Evolutionary conservation across 2,797 vertebrate species (phyloP).

Genomic region (Limnodromus scolopaceus): DNA sequence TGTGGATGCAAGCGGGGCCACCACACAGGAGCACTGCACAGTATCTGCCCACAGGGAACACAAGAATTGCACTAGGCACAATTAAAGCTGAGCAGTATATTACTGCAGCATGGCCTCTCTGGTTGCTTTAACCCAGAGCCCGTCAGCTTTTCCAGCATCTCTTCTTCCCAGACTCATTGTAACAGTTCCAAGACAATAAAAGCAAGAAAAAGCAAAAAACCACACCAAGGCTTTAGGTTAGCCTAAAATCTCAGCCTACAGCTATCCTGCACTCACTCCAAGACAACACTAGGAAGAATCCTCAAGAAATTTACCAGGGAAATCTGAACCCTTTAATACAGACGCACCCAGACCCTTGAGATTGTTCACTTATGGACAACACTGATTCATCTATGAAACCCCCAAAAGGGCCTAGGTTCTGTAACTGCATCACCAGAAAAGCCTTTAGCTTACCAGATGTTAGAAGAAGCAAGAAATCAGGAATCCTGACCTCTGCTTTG

Average conservation of each 20-base stretch:
- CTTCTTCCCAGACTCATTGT: neutral
- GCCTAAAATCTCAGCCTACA: rapidly evolving
- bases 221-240: neutral
- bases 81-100: neutral
- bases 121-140: neutral
- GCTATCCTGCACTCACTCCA: rapidly evolving
- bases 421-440: neutral
- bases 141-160: neutral
- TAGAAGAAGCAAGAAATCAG: neutral
- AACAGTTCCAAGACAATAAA: neutral
- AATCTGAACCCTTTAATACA: neutral
- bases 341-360: neutral
- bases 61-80: neutral
- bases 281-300: neutral
- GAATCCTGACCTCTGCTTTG: neutral
- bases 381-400: neutral
- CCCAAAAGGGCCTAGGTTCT: neutral
- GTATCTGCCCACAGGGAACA: neutral
- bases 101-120: neutral
- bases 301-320: neutral
- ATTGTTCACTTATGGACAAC: rapidly evolving
- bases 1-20: rapidly evolving
- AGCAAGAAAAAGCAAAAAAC: neutral
- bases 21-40: neutral
- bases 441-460: neutral